Conservation (phyloP, 2,797 vertebrate species). For the Sebastiscus albofasciatus region DNA sequence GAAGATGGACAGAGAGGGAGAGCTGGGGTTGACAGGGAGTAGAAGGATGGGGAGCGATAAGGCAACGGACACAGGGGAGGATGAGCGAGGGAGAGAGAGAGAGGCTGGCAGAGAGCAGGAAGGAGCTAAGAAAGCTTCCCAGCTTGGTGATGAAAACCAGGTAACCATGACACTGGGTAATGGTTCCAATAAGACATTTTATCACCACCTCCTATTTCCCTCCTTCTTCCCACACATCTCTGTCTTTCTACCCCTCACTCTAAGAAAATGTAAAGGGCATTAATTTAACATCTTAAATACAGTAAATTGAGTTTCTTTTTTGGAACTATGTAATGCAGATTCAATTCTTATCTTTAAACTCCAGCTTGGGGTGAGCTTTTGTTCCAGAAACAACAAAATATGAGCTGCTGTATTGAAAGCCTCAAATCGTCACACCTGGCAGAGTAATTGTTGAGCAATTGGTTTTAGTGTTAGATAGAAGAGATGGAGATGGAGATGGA, state of each 20-base stretch:
- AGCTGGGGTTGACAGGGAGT: constrained; percentile 21
- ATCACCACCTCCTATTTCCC: constrained; percentile 1
- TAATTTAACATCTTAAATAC: neutral
- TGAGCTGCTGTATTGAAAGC: neutral
- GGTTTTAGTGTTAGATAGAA: neutral
- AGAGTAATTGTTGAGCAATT: constrained; percentile 1
- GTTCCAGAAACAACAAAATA: neutral
- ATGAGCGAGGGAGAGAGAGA: neutral
- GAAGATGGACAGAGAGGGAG: constrained; percentile 41
- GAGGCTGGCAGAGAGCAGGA: neutral
- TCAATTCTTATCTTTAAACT: neutral
- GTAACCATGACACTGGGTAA: constrained; percentile 19
- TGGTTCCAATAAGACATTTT: constrained; percentile 32
- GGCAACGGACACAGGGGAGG: constrained; percentile 2
- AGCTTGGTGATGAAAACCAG: constrained; percentile 47
- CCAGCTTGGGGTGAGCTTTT: neutral
- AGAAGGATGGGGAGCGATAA: constrained; percentile 36
- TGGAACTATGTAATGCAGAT: neutral
- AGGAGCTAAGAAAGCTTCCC: constrained; percentile 12
- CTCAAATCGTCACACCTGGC: neutral
- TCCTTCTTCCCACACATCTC: constrained; percentile 10
- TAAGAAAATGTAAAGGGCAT: neutral
- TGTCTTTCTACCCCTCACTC: neutral
- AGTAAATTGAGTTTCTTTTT: neutral
- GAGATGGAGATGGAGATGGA: neutral